Percentiles rank a stretch among this genome's conserved stretches.
phyloP scores from a whole-genome alignment of 2,888 invertebrate species.

The Salpingus planirostris region DNA sequence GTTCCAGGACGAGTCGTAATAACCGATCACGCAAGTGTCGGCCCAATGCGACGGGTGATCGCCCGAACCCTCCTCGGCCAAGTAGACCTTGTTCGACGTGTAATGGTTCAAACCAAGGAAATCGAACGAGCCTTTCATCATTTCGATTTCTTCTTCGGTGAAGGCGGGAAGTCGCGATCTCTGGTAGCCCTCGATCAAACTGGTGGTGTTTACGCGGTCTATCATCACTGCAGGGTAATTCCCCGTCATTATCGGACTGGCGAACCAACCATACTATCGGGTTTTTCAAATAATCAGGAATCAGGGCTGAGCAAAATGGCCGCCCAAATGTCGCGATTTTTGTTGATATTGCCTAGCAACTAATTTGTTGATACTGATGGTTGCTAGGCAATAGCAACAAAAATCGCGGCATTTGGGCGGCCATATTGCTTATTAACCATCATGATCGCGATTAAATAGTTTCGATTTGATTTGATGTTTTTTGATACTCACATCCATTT shows the following conservation, averaged over 20 bases:
- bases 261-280: constrained; percentile 25
- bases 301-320: no score
- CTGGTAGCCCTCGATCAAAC: constrained; percentile 48
- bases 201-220: constrained; percentile 47
- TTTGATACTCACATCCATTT: constrained; percentile 2
- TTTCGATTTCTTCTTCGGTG: constrained; percentile 49
- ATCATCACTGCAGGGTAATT: constrained; percentile 62
- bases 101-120: constrained; percentile 72
- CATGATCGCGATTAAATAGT: no score
- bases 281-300: no score
- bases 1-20: constrained; percentile 10
- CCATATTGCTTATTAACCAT: no score
- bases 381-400: no score
- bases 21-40: constrained; percentile 6
- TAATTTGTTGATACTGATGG: no score
- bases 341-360: no score
- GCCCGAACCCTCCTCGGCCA: neutral
- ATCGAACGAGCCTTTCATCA: constrained; percentile 55
- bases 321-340: no score
- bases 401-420: no score
- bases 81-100: constrained; percentile 39
- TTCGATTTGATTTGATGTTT: no score
- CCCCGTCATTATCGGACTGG: constrained; percentile 55
- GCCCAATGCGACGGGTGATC: constrained; percentile 1
- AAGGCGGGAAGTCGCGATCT: constrained; percentile 56